Evolutionary conservation across 2,797 vertebrate genomes (phyloP), one percentile per base, ranked within the genome.

Genomic region (Acanthis flammea): DNA sequence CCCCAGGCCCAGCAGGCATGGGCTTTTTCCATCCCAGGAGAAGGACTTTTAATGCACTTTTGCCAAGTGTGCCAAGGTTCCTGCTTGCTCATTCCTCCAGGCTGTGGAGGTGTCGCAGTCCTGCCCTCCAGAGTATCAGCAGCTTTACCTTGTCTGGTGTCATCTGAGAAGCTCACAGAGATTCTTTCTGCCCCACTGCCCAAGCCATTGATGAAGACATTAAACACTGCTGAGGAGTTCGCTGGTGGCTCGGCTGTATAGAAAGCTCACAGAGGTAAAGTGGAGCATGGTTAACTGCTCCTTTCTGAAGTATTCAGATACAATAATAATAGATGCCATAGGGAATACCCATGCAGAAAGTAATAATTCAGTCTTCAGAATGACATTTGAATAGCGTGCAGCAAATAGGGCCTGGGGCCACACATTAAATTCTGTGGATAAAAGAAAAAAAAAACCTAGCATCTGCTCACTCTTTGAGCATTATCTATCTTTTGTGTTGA

Each of bases 381-480:
- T 89, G 81, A 88, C 77, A 94, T 96, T 94, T 95, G 86, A 94
- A 89, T 87, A 91, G 71, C 23, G 27, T 92, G 67, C 74, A 71
- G 84, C 71, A 93, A 94, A 95, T 82, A 93, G 15, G 61, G 35
- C 72, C 90, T 95, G 54, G 70, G 57, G 65, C 86, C 65, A 91
- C 67, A 51, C 45, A 88, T 68, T 81, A 89, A 80, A 95, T 93
- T 58, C 50, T 74, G 57, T 1, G 0, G 42, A 85, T 75, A 54
- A 92, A 94, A 77, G 41, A 35, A 60, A 85, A 60, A 85, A 87
- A 85, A 94, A 82, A 2, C 2, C 3, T 31, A 79, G 3, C 66
- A 87, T 63, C 63, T 87, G 48, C 58, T 92, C 25, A 28, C 10
- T 92, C 68, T 75, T 66, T 67, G 19, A 91, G 31, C 13, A 35